These are phyloP conservation scores for Chromobotia macracanthus DNA, from an alignment of 2,797 vertebrate species.

Conservation along the genomic window DNA sequence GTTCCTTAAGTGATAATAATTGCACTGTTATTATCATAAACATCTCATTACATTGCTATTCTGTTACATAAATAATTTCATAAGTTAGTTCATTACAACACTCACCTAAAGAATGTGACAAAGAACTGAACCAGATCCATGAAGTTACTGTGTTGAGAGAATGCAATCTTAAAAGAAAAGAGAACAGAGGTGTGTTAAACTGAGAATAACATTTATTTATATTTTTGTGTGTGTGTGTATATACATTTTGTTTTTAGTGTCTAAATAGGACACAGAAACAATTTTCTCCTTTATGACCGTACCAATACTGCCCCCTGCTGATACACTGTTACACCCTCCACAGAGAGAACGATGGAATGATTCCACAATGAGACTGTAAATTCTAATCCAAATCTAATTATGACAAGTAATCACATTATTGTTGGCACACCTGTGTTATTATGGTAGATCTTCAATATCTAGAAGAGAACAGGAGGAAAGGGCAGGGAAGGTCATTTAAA, in stretches of 20 bases:
- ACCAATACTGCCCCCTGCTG: slow-evolving; percentile 58
- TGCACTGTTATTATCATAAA: neutral
- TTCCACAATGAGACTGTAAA: neutral
- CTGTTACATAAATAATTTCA: neutral
- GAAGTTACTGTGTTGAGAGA: slow-evolving; percentile 99
- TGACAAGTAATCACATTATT: neutral
- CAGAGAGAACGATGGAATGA: neutral
- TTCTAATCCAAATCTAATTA: neutral
- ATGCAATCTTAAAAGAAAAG: slow-evolving; percentile 85
- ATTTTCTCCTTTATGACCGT: slow-evolving; percentile 1
- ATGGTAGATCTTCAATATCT: neutral
- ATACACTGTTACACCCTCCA: no score
- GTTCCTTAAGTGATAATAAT: neutral
- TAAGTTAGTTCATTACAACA: neutral
- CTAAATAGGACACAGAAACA: slow-evolving; percentile 1
- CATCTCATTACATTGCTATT: neutral
- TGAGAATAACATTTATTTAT: neutral
- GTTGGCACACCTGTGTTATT: neutral
- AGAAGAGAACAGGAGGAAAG: neutral
- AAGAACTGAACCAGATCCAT: slow-evolving; percentile 99
- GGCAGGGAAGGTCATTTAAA: neutral
- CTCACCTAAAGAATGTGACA: slow-evolving; percentile 98
- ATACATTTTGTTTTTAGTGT: neutral
- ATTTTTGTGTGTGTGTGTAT: slow-evolving; percentile 12
- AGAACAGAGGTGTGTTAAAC: slow-evolving; percentile 30